Evolutionary conservation across 1,140 invertebrate species (phyloP).

Genomic region (Drosophila pruinosa): DNA sequence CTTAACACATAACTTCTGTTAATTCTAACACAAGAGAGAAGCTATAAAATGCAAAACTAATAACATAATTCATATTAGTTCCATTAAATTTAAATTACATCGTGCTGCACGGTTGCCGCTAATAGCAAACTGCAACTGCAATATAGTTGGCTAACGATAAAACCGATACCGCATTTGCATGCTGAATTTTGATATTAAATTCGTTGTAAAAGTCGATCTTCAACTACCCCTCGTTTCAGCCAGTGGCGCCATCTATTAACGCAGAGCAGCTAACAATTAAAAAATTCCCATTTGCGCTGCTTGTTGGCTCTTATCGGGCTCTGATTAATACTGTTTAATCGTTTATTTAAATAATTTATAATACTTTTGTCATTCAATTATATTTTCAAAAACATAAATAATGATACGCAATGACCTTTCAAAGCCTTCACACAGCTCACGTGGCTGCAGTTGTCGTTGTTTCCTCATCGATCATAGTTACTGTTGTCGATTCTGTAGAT

Average conservation of each 20-base stretch:
- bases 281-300: background rate
- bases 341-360: background rate
- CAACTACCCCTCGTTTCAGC: background rate
- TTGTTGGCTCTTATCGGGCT: background rate
- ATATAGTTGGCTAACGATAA: background rate
- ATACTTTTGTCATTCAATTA: background rate
- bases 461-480: constrained; percentile 3
- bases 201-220: too few relatives aligned
- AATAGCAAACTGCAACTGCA: background rate
- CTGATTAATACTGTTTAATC: background rate
- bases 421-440: background rate
- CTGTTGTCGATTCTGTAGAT: constrained; percentile 19
- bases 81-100: background rate
- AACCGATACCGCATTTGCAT: background rate
- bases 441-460: background rate
- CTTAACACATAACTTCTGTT: too few relatives aligned
- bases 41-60: background rate
- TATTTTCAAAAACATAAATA: too few relatives aligned
- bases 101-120: background rate
- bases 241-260: background rate
- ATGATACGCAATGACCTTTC: background rate
- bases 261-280: background rate
- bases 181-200: too few relatives aligned
- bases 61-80: background rate
- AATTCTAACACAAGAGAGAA: background rate